phyloP scores from a whole-genome alignment of 1,140 invertebrate species.

The Drosophila takahashii region DNA sequence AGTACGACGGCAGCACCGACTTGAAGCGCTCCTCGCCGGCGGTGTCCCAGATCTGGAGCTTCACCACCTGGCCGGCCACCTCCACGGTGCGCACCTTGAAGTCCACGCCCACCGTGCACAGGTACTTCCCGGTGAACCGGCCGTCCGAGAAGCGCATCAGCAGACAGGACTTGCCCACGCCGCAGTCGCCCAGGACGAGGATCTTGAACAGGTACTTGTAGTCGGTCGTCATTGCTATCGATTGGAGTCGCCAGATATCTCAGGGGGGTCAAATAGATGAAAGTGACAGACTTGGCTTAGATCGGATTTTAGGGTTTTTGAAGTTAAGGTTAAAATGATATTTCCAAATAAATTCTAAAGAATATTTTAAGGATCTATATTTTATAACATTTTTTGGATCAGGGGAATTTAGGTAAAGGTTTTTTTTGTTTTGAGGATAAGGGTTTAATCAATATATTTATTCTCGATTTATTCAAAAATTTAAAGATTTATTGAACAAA shows the following conservation, averaged over 20 bases:
- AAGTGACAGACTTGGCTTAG: not conserved
- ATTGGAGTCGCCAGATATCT: not conserved
- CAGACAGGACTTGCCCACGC: slow-evolving; percentile 51
- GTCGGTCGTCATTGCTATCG: not conserved
- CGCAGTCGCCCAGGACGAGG: slow-evolving; percentile 44
- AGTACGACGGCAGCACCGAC: slow-evolving; percentile 20
- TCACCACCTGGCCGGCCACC: slow-evolving; percentile 16
- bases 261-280: not conserved
- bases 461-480: too few species aligned
- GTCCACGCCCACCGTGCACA: slow-evolving; percentile 43
- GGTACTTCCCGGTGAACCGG: slow-evolving; percentile 10
- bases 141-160: slow-evolving; percentile 25
- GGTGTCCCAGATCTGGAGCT: slow-evolving; percentile 50
- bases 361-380: too few species aligned
- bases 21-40: slow-evolving; percentile 54
- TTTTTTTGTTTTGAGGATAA: too few species aligned
- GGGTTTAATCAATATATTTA: too few species aligned
- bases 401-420: too few species aligned
- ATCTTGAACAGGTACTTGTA: slow-evolving; percentile 36
- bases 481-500: too few species aligned
- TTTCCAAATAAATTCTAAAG: too few species aligned
- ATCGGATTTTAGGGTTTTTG: not conserved
- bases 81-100: slow-evolving; percentile 15
- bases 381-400: too few species aligned
- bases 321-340: too few species aligned